Percentiles rank a stretch among this genome's conserved stretches.
phyloP scores from a whole-genome alignment of 1,140 invertebrate species.

The Drosophila tsacasi region DNA sequence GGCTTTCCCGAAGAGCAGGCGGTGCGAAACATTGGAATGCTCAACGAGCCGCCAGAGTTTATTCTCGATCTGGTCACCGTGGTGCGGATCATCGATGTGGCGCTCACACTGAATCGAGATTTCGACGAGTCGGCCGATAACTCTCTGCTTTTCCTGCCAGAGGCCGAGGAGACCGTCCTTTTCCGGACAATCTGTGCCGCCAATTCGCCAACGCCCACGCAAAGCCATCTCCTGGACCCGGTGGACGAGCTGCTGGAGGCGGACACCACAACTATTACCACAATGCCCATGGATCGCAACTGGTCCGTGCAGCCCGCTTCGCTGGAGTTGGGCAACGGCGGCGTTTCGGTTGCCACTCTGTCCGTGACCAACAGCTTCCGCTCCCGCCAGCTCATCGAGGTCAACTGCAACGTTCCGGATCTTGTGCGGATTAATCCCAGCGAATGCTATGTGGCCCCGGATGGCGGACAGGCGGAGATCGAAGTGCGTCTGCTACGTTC shows the following conservation, averaged over 20 bases:
- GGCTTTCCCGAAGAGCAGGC: conserved; percentile 61
- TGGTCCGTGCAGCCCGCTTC: conserved; percentile 67
- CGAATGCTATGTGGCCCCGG: conserved; percentile 70
- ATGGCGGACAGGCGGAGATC: conserved; percentile 68
- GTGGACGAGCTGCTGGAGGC: conserved; percentile 69
- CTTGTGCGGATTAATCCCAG: conserved; percentile 60
- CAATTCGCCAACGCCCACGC: conserved; percentile 71
- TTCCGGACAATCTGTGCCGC: conserved; percentile 75
- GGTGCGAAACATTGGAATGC: conserved; percentile 52
- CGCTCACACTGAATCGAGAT: conserved; percentile 74
- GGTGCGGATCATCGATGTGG: conserved; percentile 79
- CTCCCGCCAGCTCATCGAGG: conserved; percentile 71
- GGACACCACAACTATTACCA: conserved; percentile 54
- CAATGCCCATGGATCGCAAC: conserved; percentile 39
- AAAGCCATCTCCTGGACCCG: conserved; percentile 63
- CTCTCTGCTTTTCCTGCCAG: conserved; percentile 67
- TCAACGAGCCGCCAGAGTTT: conserved; percentile 73
- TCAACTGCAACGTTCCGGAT: conserved; percentile 60
- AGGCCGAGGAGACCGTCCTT: conserved; percentile 77
- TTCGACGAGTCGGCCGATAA: conserved; percentile 76
- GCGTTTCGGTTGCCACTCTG: conserved; percentile 30
- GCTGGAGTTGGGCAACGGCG: conserved; percentile 34
- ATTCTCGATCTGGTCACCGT: conserved; percentile 71
- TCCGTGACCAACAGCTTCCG: conserved; percentile 62
- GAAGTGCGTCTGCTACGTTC: conserved; percentile 49